A percentile compares a stretch with the other conserved stretches of the same genome.
phyloP scores from a whole-genome alignment of 2,888 invertebrate species.

The Cantharis rufa region DNA sequence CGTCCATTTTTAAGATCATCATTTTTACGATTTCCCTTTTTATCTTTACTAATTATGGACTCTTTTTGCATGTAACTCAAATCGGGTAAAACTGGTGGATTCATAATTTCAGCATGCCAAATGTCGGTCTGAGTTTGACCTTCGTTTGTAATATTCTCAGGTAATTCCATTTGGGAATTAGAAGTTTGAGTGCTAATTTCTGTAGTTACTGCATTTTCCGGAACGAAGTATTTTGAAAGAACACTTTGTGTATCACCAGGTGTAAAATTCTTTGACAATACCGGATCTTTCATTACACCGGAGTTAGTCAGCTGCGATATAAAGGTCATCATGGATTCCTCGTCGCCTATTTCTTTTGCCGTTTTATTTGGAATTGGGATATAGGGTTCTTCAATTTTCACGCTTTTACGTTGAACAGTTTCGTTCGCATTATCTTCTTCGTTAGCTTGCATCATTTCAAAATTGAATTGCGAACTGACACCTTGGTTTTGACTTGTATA shows the following conservation, averaged over 20 bases:
- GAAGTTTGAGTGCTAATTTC: background rate
- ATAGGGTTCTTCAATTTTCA: background rate
- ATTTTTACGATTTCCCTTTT: background rate
- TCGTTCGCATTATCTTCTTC: background rate
- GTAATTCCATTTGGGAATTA: background rate
- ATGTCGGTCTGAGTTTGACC: background rate
- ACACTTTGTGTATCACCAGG: background rate
- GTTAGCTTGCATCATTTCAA: background rate
- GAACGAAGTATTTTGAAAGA: background rate
- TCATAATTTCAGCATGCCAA: background rate
- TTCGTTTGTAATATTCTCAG: background rate
- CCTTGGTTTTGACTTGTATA: background rate
- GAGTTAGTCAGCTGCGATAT: background rate
- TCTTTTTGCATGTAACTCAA: background rate
- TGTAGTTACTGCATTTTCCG: background rate
- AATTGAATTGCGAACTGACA: background rate
- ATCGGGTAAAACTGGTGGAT: background rate
- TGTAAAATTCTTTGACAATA: background rate
- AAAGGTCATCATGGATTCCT: background rate
- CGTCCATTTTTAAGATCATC: background rate
- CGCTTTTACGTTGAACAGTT: background rate
- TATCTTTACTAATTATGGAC: background rate
- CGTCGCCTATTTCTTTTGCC: background rate
- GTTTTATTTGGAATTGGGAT: background rate
- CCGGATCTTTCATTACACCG: background rate